phyloP scores from a whole-genome alignment of 2,888 invertebrate species.

The Adela reaumurella region DNA sequence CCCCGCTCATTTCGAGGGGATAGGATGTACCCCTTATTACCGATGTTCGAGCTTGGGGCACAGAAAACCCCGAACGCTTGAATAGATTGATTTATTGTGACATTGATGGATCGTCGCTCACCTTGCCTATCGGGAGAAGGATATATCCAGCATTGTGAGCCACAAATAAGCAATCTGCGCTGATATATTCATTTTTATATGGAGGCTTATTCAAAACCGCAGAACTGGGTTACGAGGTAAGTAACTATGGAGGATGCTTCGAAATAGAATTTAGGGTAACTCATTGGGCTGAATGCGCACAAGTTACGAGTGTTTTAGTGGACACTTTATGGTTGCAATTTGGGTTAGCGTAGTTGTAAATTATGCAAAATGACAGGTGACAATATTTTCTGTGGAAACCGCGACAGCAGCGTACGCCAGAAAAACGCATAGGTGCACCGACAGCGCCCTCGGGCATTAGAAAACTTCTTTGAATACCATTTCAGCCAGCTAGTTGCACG shows the following conservation, averaged over 20 bases:
- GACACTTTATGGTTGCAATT: too few relatives aligned
- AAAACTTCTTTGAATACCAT: too few relatives aligned
- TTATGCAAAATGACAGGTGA: too few relatives aligned
- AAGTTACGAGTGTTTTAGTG: too few relatives aligned
- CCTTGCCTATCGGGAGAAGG: not conserved
- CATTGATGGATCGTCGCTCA: slow-evolving; percentile 11
- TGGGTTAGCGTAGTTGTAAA: too few relatives aligned
- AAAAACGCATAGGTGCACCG: too few relatives aligned
- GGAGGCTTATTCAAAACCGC: not conserved
- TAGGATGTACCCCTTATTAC: not conserved
- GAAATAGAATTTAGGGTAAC: too few relatives aligned
- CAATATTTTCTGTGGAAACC: too few relatives aligned
- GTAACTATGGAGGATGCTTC: not conserved
- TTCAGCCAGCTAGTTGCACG: too few relatives aligned
- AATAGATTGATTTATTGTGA: slow-evolving; percentile 14
- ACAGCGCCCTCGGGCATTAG: too few relatives aligned
- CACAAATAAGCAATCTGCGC: not conserved
- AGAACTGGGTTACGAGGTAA: not conserved
- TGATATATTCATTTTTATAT: not conserved
- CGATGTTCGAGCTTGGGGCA: not conserved
- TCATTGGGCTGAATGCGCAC: too few relatives aligned
- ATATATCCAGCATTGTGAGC: not conserved
- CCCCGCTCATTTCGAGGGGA: not conserved
- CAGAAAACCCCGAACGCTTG: not conserved
- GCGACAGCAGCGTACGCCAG: too few relatives aligned